Evolutionary conservation across 2,113 vertebrate genomes (phyloP).

Genomic region (Myodes glareolus): DNA sequence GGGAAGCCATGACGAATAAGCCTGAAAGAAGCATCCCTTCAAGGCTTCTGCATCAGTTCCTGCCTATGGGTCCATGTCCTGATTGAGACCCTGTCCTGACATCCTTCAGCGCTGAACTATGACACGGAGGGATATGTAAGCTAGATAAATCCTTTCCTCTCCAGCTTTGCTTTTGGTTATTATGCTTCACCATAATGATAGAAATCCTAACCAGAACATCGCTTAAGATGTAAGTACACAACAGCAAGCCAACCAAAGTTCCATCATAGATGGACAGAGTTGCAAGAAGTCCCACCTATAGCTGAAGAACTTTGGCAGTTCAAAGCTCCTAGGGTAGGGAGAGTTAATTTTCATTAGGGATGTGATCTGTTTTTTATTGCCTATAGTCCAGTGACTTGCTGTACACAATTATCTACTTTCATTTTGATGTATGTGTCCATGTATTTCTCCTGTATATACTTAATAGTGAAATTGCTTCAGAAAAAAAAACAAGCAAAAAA

Average conservation of each 20-base stretch:
- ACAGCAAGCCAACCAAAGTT: neutral
- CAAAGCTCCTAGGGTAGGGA: no score
- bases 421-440: neutral
- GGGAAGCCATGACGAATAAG: neutral
- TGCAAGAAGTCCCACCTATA: neutral
- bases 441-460: neutral
- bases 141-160: neutral
- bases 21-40: neutral
- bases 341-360: neutral
- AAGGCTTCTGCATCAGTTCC: neutral
- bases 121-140: neutral
- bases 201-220: neutral
- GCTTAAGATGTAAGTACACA: neutral
- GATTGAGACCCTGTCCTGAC: neutral
- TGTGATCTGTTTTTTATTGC: neutral
- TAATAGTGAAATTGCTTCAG: neutral
- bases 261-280: accelerated
- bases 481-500: neutral
- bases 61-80: neutral
- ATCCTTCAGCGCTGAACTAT: neutral
- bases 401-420: neutral
- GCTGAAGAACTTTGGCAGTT: neutral
- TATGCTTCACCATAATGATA: neutral
- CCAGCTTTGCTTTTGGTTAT: neutral
- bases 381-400: neutral